phyloP scores from a whole-genome alignment of 1,140 invertebrate genomes.

The Gonioctena quinquepunctata region DNA sequence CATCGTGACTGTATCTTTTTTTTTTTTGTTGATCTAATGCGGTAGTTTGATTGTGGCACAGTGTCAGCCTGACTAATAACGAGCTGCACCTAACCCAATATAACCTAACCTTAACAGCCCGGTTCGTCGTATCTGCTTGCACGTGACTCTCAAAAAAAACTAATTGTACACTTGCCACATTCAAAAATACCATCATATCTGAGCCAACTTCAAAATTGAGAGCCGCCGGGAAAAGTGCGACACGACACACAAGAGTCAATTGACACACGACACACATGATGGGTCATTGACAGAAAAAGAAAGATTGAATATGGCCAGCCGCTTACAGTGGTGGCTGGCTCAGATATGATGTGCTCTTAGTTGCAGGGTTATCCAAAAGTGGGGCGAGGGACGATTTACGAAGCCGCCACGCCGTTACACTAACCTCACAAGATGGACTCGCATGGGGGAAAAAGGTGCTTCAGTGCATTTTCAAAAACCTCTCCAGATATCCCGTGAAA shows the following conservation, averaged over 20 bases:
- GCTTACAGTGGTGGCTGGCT: constrained; percentile 58
- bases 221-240: constrained; percentile 57
- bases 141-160: constrained; percentile 27
- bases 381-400: constrained; percentile 39
- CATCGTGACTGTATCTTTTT: constrained; percentile 17
- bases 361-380: constrained; percentile 62
- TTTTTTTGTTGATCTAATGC: constrained; percentile 46
- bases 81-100: constrained; percentile 34
- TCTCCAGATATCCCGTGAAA: no score
- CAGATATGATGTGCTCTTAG: constrained; percentile 66
- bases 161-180: constrained; percentile 63
- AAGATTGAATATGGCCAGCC: constrained; percentile 33
- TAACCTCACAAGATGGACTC: constrained; percentile 33
- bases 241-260: neutral
- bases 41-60: constrained; percentile 68
- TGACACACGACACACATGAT: neutral
- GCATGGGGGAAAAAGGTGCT: neutral
- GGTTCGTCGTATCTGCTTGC: constrained; percentile 25
- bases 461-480: constrained; percentile 6
- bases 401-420: constrained; percentile 46
- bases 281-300: neutral
- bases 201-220: constrained; percentile 60
- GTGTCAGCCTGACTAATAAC: constrained; percentile 56
- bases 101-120: constrained; percentile 24
- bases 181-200: constrained; percentile 72